phyloP scores from a whole-genome alignment of 2,797 vertebrate genomes.

The Psittacula derbiana region DNA sequence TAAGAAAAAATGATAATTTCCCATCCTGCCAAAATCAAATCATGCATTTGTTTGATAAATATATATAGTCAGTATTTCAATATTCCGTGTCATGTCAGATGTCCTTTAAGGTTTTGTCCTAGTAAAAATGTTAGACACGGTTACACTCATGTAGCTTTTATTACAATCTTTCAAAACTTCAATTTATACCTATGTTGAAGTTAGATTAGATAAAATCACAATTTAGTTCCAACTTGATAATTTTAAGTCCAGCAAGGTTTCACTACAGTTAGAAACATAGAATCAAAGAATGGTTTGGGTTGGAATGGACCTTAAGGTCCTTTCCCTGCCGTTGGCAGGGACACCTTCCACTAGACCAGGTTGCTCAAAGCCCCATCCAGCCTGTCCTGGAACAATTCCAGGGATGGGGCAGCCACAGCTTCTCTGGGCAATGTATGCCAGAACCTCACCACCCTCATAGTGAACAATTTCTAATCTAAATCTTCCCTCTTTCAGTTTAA shows the following conservation, averaged over 20 bases:
- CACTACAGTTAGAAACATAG: not conserved
- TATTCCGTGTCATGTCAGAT: not conserved
- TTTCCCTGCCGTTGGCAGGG: not conserved
- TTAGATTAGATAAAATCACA: slow-evolving; percentile 70
- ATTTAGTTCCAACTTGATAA: slow-evolving; percentile 52
- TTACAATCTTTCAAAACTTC: slow-evolving; percentile 53
- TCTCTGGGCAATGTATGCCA: not conserved
- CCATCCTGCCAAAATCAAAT: not conserved
- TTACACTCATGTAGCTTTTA: slow-evolving; percentile 38
- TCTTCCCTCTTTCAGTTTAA: not conserved
- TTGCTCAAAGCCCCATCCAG: not conserved
- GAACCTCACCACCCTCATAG: not conserved
- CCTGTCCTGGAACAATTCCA: not conserved
- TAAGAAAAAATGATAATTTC: not conserved
- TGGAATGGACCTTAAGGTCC: not conserved
- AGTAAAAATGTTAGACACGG: slow-evolving; percentile 63
- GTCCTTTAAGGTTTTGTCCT: slow-evolving; percentile 68
- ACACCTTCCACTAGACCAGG: not conserved
- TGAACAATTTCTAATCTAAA: not conserved
- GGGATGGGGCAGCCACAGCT: not conserved
- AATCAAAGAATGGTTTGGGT: not conserved
- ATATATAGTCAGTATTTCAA: not conserved
- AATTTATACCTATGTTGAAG: slow-evolving; percentile 43
- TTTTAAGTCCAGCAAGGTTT: not conserved
- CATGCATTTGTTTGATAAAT: not conserved